A percentile compares a stretch with the other conserved stretches of the same genome.
Conservation (phyloP, 2,113 vertebrate genomes). For the Bubo scandiacus region DNA sequence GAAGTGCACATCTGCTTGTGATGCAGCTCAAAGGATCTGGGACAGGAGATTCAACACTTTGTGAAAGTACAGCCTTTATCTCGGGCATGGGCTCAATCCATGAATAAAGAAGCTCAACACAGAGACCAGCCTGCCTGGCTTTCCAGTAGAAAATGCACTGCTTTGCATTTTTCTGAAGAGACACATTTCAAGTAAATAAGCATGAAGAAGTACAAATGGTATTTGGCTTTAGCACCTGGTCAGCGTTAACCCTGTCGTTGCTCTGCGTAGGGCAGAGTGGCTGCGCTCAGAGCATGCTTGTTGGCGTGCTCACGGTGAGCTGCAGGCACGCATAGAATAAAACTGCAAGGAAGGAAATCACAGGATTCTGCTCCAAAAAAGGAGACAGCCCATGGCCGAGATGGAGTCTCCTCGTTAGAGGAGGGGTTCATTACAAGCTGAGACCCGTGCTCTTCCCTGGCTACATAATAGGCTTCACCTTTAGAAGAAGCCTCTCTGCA, state of each 20-base stretch:
- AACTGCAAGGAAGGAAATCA: background rate
- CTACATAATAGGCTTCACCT: background rate
- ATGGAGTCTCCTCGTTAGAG: accelerated
- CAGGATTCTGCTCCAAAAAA: background rate
- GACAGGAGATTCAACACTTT: background rate
- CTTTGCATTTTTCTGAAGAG: background rate
- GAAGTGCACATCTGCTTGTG: accelerated
- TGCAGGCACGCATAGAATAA: background rate
- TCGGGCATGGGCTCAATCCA: background rate
- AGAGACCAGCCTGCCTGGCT: background rate
- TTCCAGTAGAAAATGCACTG: accelerated
- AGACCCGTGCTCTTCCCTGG: background rate
- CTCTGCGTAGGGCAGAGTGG: background rate
- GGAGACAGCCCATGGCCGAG: background rate
- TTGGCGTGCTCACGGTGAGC: background rate
- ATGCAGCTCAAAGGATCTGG: accelerated
- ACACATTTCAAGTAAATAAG: background rate
- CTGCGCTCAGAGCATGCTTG: accelerated
- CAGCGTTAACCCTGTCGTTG: accelerated
- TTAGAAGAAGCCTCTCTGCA: background rate
- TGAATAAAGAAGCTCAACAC: background rate
- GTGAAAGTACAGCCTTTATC: background rate
- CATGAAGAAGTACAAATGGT: background rate
- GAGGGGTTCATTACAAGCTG: background rate
- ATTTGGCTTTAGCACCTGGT: background rate